Evolutionary conservation across 2,797 vertebrate genomes (phyloP).

Genomic region (Eidolon dupreanum): DNA sequence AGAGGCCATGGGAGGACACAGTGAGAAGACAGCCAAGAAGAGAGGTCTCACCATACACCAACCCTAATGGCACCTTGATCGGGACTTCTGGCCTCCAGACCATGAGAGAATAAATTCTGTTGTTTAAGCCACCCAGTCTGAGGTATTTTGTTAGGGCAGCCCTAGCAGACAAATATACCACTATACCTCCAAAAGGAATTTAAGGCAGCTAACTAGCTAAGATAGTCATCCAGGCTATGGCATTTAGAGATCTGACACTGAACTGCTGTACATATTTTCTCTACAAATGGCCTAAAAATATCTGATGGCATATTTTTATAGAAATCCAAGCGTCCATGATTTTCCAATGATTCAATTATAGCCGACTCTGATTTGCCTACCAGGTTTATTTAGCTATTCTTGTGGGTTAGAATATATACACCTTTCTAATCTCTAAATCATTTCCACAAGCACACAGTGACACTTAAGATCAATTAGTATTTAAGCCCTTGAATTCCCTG

Average conservation of each 20-base stretch:
- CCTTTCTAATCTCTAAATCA: neutral
- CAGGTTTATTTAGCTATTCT: neutral
- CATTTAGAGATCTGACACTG: neutral
- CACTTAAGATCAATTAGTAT: neutral
- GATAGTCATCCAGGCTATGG: neutral
- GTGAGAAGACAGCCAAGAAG: neutral
- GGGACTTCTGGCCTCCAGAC: neutral
- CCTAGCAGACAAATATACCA: neutral
- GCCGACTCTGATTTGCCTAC: neutral
- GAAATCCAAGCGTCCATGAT: neutral
- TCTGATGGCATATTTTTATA: neutral
- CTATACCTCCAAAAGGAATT: neutral
- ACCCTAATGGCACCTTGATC: neutral
- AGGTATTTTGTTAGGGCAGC: neutral
- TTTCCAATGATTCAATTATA: neutral
- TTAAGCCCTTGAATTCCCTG: neutral
- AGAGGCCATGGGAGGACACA: neutral
- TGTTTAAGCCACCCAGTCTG: neutral
- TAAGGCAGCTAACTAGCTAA: neutral
- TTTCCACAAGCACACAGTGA: neutral
- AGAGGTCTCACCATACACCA: neutral
- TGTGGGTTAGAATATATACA: neutral
- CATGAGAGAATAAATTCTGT: neutral
- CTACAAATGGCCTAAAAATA: neutral
- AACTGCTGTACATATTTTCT: neutral